Percentiles rank a stretch among this genome's conserved stretches.
phyloP scores from a whole-genome alignment of 2,113 vertebrate genomes.

The Porphyrio hochstetteri region DNA sequence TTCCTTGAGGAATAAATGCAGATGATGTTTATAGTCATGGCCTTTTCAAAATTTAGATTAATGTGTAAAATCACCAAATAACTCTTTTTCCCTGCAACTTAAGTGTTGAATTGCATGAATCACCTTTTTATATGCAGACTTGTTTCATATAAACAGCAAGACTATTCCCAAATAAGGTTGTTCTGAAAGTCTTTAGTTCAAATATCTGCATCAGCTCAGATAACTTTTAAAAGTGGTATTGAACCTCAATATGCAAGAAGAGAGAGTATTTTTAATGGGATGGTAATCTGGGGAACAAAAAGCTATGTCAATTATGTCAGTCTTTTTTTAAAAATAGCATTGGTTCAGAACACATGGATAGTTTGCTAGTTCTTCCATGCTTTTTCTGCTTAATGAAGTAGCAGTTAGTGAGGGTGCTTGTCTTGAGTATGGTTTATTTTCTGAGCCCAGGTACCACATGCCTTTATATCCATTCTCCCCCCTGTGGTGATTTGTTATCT shows the following conservation, averaged over 20 bases:
- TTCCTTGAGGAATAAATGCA: neutral
- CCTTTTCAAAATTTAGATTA: neutral
- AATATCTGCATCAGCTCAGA: neutral
- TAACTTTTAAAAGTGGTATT: neutral
- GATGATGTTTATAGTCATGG: neutral
- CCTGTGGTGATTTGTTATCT: neutral
- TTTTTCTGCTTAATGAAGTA: neutral
- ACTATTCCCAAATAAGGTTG: neutral
- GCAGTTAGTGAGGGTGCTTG: neutral
- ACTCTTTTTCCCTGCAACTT: neutral
- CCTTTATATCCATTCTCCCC: neutral
- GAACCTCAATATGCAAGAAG: neutral
- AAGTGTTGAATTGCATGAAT: neutral
- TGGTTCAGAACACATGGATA: neutral
- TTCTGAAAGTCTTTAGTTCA: neutral
- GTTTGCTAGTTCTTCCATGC: neutral
- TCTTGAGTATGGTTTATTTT: neutral
- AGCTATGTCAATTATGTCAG: neutral
- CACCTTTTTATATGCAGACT: neutral
- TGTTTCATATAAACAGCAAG: neutral
- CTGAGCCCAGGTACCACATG: accelerated
- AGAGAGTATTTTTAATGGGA: neutral
- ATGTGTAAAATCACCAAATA: neutral
- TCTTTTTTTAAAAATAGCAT: neutral
- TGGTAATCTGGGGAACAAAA: neutral